phyloP scores from a whole-genome alignment of 2,888 invertebrate species.

The Latrodectus hesperus region DNA sequence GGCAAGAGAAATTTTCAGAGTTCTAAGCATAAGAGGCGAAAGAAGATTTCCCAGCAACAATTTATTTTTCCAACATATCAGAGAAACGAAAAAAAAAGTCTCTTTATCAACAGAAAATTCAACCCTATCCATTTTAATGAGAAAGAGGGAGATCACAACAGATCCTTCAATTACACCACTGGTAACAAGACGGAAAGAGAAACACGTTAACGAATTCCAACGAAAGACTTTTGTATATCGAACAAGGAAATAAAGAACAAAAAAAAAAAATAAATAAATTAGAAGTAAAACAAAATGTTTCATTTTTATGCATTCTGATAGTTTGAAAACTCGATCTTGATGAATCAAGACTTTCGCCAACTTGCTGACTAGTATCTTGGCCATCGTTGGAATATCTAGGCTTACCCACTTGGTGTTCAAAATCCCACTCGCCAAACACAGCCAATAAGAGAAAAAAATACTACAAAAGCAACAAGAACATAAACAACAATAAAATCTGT shows the following conservation, averaged over 20 bases:
- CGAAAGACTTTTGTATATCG: not conserved
- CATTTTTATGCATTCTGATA: not conserved
- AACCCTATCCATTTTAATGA: conserved; percentile 39
- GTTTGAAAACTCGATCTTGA: not conserved
- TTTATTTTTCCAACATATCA: too few relatives aligned
- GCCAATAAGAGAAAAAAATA: conserved; percentile 8
- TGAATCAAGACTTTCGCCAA: not conserved
- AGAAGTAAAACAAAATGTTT: not conserved
- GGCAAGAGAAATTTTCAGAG: too few relatives aligned
- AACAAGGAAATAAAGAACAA: conserved; percentile 4
- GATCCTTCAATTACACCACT: conserved; percentile 31
- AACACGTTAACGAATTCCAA: not conserved
- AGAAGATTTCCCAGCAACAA: too few relatives aligned
- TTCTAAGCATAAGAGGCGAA: too few relatives aligned
- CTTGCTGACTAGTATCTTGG: not conserved
- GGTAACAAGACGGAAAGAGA: not conserved
- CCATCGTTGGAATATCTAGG: not conserved
- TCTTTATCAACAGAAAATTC: not conserved
- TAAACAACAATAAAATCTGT: not conserved
- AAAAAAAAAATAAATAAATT: not conserved
- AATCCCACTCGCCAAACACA: not conserved
- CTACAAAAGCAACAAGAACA: conserved; percentile 34
- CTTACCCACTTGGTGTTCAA: not conserved
- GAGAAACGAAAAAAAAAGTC: not conserved
- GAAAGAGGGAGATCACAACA: conserved; percentile 1